Evolutionary conservation across 2,888 invertebrate genomes (phyloP).

Genomic region (Melipona beecheii): DNA sequence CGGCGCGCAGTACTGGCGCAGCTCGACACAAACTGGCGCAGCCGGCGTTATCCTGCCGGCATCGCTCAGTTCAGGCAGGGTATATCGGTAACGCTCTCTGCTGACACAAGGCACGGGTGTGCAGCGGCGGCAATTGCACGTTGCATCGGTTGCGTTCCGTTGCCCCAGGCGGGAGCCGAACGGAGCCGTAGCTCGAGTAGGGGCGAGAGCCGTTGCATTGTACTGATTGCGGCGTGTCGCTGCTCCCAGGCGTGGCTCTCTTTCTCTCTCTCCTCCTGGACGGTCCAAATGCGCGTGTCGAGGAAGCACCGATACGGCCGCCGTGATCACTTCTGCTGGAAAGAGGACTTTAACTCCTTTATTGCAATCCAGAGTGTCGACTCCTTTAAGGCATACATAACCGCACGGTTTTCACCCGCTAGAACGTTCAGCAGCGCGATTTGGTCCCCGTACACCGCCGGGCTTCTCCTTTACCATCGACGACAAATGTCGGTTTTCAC

Average conservation of each 20-base stretch:
- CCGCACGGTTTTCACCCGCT: constrained; percentile 16
- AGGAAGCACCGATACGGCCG: constrained; percentile 54
- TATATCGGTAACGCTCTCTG: constrained; percentile 12
- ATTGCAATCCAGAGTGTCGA: too few species aligned
- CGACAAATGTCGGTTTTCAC: constrained; percentile 25
- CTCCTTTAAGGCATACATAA: constrained; percentile 44
- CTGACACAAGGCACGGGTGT: constrained; percentile 8
- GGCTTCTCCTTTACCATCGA: constrained; percentile 28
- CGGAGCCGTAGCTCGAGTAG: constrained; percentile 4
- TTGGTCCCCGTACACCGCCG: constrained; percentile 10
- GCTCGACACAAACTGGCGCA: neutral
- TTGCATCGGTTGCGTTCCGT: constrained; percentile 59
- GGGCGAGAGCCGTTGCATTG: constrained; percentile 63
- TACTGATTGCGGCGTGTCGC: constrained; percentile 61
- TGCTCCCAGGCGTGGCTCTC: constrained; percentile 52
- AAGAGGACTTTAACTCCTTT: constrained; percentile 30
- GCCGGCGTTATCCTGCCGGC: constrained; percentile 22
- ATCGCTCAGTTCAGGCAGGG: constrained; percentile 41
- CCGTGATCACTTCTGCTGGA: constrained; percentile 44
- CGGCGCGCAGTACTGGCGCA: too few species aligned
- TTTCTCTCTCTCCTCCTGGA: constrained; percentile 16
- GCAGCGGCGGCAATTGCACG: constrained; percentile 47
- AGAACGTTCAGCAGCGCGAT: constrained; percentile 42
- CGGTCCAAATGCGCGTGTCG: constrained; percentile 17
- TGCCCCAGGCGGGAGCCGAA: constrained; percentile 41